A percentile compares a stretch with the other conserved stretches of the same genome.
phyloP scores from a whole-genome alignment of 2,113 vertebrate genomes.

The Struthidea cinerea region DNA sequence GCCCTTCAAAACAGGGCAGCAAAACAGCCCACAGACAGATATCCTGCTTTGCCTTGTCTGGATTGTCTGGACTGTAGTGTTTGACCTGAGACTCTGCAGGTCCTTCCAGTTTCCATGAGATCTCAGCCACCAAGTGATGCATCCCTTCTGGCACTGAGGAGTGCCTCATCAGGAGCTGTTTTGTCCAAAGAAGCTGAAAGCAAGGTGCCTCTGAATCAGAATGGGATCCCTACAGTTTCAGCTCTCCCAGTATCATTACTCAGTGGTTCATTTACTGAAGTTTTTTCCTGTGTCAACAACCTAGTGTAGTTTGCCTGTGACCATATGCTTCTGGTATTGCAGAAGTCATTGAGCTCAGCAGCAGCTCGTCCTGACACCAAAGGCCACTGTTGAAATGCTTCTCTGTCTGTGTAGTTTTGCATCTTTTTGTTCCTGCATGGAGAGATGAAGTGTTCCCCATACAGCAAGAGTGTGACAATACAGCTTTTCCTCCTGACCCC shows the following conservation, averaged over 20 bases:
- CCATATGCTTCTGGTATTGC: background rate
- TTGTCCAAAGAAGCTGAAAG: background rate
- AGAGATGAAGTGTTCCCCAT: background rate
- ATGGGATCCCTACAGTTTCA: background rate
- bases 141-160: background rate
- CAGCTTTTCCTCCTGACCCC: background rate
- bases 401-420: background rate
- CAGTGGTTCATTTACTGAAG: background rate
- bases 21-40: background rate
- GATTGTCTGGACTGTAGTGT: background rate
- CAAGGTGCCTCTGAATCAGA: background rate
- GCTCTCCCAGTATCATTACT: background rate
- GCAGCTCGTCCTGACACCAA: background rate
- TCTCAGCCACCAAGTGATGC: background rate
- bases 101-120: background rate
- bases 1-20: background rate
- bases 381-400: background rate
- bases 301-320: background rate
- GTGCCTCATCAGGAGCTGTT: background rate
- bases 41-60: background rate
- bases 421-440: background rate
- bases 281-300: background rate
- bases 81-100: background rate
- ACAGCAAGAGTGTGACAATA: fast-evolving
- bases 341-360: background rate